These are phyloP conservation scores for Campoplex capitator DNA, from an alignment of 2,888 invertebrate species.

Conservation along the genomic window DNA sequence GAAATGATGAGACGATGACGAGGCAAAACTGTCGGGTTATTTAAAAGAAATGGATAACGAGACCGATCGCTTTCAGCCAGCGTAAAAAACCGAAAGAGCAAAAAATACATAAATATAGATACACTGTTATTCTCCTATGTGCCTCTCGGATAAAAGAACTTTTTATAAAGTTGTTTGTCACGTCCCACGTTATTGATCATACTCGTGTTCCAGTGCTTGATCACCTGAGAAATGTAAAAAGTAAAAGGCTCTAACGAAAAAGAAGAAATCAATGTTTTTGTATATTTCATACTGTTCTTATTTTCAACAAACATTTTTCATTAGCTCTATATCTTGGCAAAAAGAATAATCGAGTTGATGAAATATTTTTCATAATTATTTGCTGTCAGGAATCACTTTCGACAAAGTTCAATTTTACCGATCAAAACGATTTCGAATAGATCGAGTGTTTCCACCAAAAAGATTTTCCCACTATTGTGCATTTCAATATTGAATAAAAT, in stretches of 20 bases:
- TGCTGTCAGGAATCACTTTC: background rate
- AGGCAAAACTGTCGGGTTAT: constrained; percentile 75
- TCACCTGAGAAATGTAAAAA: background rate
- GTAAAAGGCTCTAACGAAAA: background rate
- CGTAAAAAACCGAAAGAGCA: constrained; percentile 23
- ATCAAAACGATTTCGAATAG: background rate
- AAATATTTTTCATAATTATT: background rate
- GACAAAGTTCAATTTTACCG: no score
- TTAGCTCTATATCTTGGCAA: background rate
- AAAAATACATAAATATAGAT: constrained; percentile 12
- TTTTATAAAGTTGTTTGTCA: constrained; percentile 41
- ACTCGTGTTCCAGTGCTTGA: background rate
- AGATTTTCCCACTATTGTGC: no score
- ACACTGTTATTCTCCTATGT: background rate
- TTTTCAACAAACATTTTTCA: background rate
- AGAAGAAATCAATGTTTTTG: background rate
- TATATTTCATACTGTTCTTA: background rate
- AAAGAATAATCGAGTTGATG: background rate
- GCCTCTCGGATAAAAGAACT: background rate
- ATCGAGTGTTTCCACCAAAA: no score
- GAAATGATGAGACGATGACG: constrained; percentile 81
- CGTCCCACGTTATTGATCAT: constrained; percentile 10
- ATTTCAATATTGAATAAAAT: no score
- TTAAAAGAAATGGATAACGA: constrained; percentile 77
- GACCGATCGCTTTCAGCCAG: constrained; percentile 53